Evolutionary conservation across 1,140 invertebrate species (phyloP), one percentile per base, ranked within the genome.

Genomic region (Drosophila sucinea): DNA sequence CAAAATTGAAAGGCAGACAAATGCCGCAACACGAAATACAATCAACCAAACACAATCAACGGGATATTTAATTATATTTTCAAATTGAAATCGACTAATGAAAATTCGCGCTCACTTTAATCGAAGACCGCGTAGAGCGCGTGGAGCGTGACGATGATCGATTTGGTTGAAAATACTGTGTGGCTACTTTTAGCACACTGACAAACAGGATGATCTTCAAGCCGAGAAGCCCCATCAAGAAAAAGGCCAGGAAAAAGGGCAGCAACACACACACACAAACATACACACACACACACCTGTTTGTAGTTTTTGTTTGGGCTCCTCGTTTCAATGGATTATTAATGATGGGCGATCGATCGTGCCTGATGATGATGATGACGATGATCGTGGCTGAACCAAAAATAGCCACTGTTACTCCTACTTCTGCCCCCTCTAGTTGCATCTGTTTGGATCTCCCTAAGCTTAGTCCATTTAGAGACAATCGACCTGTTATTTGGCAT

Each of bases 401-500:
- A 89, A 87, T 87, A 84, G 80, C 84, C 80, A 73, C 80, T 70
- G 67, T 71, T 57, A 70, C 73, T 73, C 44, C 33, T 38, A 54
- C 47, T 40, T 60, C 29, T 68, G 51, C 55, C 23, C 55, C 30
- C 8, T 51, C 67, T 47, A 47, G 67, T 56, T 60, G 67, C 70
- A 67, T 47, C 41, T 47, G 41, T 23, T 47, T 23, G 3, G 17
- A 47, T 47, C 23, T 23, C 17, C 0, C 17, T 47, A 25, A 67
- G 67, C 69, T 75, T 77, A 80, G 81, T 0, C 85, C 82, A 85
- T 90, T 91, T 91, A 91, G 90, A 77, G 90, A 79, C 90, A 90
- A 91, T 91, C 90, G 90, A 90, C 84, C 90, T 91, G 83, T 91
- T 90, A 91, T 90, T 91, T 91, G 72, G 77, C 63, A 83, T 77